These are phyloP conservation scores for Megalops cyprinoides DNA, from an alignment of 2,797 vertebrate genomes.

Conservation along the genomic window DNA sequence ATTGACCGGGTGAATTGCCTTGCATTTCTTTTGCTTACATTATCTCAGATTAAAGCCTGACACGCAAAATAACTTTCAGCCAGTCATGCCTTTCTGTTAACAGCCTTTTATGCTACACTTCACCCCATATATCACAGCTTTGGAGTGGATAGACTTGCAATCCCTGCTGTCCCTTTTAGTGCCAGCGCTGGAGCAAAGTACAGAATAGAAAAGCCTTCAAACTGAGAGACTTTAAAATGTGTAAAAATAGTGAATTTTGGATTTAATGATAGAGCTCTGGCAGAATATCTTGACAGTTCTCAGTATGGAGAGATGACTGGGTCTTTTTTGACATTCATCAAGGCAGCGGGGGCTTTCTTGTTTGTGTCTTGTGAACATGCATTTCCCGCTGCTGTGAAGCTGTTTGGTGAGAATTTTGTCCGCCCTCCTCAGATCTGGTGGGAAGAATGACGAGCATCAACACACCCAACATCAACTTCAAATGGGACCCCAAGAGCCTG, in stretches of 20 bases:
- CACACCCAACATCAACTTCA: slow-evolving; percentile 94
- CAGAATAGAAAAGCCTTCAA: too few relatives aligned
- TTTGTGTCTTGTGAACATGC: too few relatives aligned
- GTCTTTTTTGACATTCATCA: background rate
- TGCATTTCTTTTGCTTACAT: too few relatives aligned
- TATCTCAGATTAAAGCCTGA: too few relatives aligned
- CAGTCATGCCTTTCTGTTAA: background rate
- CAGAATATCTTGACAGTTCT: background rate
- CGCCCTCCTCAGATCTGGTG: background rate
- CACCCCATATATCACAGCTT: background rate
- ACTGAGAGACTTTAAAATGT: too few relatives aligned
- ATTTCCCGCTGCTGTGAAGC: background rate
- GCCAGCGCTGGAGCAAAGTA: too few relatives aligned
- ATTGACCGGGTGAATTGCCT: too few relatives aligned
- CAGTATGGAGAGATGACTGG: too few relatives aligned
- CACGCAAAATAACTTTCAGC: background rate
- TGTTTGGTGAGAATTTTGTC: background rate
- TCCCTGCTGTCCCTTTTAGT: background rate
- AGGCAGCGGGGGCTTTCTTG: background rate
- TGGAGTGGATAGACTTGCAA: too few relatives aligned
- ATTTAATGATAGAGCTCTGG: background rate
- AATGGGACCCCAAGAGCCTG: slow-evolving; percentile 98
- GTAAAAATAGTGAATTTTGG: too few relatives aligned
- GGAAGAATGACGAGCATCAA: slow-evolving; percentile 87
- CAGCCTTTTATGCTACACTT: background rate